Percentiles rank a stretch among this genome's conserved stretches.
Conservation (phyloP, 2,888 invertebrate species). For the Teleiodes luculella region DNA sequence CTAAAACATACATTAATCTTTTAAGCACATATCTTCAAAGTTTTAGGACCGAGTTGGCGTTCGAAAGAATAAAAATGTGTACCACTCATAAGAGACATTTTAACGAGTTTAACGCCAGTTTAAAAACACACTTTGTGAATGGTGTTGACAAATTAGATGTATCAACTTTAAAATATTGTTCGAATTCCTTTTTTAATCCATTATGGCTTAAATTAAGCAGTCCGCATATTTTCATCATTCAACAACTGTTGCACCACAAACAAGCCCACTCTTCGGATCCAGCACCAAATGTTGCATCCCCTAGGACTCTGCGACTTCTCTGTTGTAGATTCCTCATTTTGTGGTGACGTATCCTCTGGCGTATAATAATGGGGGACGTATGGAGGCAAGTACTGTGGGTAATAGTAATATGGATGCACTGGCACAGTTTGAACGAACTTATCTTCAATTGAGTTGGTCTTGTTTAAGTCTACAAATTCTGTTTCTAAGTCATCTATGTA, state of each 20-base stretch:
- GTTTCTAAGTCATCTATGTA: not conserved
- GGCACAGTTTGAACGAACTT: not conserved
- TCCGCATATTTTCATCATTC: constrained; percentile 33
- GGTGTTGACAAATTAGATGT: too few species aligned
- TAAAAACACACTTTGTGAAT: too few species aligned
- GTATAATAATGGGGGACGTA: not conserved
- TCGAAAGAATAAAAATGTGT: too few species aligned
- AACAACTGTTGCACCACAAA: constrained; percentile 52
- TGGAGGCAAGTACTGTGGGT: not conserved
- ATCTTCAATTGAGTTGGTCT: not conserved
- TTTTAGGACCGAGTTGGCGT: too few species aligned
- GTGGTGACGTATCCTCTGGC: not conserved
- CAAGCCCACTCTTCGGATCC: constrained; percentile 46
- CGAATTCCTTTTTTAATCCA: too few species aligned
- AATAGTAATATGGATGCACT: not conserved
- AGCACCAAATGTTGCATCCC: constrained; percentile 49
- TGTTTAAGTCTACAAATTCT: not conserved
- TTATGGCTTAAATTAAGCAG: not conserved
- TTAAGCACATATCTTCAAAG: too few species aligned
- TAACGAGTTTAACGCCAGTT: too few species aligned
- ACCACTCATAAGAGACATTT: too few species aligned
- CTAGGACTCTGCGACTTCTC: constrained; percentile 19
- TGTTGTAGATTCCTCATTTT: constrained; percentile 11
- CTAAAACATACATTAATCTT: too few species aligned
- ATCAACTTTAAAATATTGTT: too few species aligned